Base-by-base conservation (phyloP, 2,888 invertebrate species). In the Heliconius ismenius region DNA sequence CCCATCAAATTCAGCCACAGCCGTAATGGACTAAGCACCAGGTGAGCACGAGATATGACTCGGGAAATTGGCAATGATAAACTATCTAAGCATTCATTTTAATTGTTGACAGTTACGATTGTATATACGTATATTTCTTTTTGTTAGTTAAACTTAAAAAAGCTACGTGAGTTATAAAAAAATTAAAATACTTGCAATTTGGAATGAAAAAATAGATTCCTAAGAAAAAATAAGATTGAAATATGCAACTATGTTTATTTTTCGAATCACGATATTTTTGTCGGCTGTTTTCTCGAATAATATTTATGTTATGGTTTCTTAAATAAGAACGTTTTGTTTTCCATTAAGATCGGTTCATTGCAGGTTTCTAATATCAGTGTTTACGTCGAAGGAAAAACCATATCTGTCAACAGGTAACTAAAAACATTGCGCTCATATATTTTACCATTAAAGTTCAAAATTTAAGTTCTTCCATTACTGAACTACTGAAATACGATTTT, bases 291-390 rank as follows among this genome's bases (percentile, higher is more conserved):
- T 76, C 72, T 68, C 36, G 68, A 26, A 73, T 74, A 78, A 75
- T 78, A 73, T 78, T 80, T 78, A 77, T 76, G 43, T 63, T 78
- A 80, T 73, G 72, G 75, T 62, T 65, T 64, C 79, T 76, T 32
- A 78, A 81, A 76, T 75, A 78, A 77, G 67, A 77, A 80, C 76
- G 49, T 75, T 73, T 77, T 79, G 79, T 77, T 75, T 80, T 77
- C 78, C 65, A 77, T 75, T 78, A 74, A 54, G 60, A 43, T 75
- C 15, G 68, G 24, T 78, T 76, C 76, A 69, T 76, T 73, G 62
- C 36, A 62, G 24, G 32, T 63, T 75, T 72, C 21, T 54, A 78
- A n/a, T 77, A 75, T 58, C 58, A 58, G 58, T 58, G n/a, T 78
- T 78, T 75, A 74, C 69, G 75, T 15, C 68, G 72, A 76, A 32